phyloP scores from a whole-genome alignment of 2,888 invertebrate genomes.

The Unio delphinus region DNA sequence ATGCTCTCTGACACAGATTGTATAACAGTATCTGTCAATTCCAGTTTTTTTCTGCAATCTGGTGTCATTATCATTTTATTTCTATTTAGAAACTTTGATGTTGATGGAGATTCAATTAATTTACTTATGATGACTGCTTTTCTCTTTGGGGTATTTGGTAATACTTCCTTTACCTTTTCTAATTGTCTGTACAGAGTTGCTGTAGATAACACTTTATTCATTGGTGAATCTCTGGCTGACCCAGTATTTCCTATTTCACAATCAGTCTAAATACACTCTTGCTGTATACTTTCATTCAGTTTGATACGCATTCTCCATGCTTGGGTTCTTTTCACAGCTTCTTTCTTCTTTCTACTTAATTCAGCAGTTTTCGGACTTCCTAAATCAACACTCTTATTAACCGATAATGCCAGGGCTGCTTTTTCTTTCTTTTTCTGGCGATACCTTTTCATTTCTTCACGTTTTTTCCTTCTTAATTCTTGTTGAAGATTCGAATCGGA shows the following conservation, averaged over 20 bases:
- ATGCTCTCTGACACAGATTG: constrained; percentile 7
- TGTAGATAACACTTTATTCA: constrained; percentile 4
- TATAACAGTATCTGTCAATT: constrained; percentile 9
- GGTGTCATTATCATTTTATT: constrained; percentile 10
- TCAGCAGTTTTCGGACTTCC: constrained; percentile 1
- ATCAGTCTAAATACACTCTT: background rate
- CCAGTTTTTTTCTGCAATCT: constrained; percentile 13
- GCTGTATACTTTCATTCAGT: constrained; percentile 2
- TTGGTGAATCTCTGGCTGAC: background rate
- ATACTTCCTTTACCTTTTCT: constrained; percentile 10
- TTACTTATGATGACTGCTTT: constrained; percentile 19
- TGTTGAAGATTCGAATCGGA: constrained; percentile 1
- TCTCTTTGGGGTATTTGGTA: constrained; percentile 17
- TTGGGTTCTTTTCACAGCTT: constrained; percentile 21
- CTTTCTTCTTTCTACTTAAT: constrained; percentile 8
- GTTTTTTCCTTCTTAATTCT: constrained; percentile 15
- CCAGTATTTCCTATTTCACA: background rate
- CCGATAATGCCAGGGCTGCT: background rate
- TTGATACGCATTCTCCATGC: constrained; percentile 18
- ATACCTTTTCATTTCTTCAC: constrained; percentile 18
- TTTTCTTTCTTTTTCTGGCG: constrained; percentile 10
- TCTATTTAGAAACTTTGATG: constrained; percentile 15
- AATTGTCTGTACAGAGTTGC: constrained; percentile 11
- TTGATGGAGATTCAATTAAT: constrained; percentile 1
- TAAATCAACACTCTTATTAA: too few relatives aligned